phyloP scores from a whole-genome alignment of 2,797 vertebrate genomes.

The Synaphobranchus kaupii region DNA sequence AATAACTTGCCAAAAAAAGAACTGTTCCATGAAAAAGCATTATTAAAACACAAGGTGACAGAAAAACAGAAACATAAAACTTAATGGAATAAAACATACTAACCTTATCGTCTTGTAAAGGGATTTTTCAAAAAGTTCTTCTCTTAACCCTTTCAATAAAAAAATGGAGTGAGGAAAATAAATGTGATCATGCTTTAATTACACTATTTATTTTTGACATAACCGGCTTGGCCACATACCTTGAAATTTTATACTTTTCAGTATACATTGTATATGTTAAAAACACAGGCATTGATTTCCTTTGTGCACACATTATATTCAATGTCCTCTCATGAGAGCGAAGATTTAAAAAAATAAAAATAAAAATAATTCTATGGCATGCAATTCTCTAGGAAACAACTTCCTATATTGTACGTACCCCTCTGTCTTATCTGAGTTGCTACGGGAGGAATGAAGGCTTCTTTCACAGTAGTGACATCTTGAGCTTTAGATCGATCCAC shows the following conservation, averaged over 20 bases:
- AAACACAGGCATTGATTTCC: not conserved
- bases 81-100: constrained; percentile 27
- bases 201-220: not conserved
- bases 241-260: not conserved
- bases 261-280: not conserved
- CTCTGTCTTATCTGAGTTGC: constrained; percentile 51
- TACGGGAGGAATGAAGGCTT: constrained; percentile 48
- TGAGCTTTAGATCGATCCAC: constrained; percentile 58
- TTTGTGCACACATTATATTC: not conserved
- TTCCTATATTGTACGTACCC: constrained; percentile 54
- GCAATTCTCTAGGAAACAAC: not conserved
- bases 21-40: not conserved
- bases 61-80: not conserved
- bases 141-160: constrained; percentile 61
- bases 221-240: not conserved
- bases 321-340: not conserved
- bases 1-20: not conserved
- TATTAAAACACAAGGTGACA: not conserved
- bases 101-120: constrained; percentile 67
- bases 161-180: not conserved
- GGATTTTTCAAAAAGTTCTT: constrained; percentile 66
- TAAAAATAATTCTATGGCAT: not conserved
- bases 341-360: too few species aligned
- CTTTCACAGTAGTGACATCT: constrained; percentile 52
- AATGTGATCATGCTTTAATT: not conserved